phyloP scores from a whole-genome alignment of 2,888 invertebrate genomes.

The Tolmerus cingulatus region DNA sequence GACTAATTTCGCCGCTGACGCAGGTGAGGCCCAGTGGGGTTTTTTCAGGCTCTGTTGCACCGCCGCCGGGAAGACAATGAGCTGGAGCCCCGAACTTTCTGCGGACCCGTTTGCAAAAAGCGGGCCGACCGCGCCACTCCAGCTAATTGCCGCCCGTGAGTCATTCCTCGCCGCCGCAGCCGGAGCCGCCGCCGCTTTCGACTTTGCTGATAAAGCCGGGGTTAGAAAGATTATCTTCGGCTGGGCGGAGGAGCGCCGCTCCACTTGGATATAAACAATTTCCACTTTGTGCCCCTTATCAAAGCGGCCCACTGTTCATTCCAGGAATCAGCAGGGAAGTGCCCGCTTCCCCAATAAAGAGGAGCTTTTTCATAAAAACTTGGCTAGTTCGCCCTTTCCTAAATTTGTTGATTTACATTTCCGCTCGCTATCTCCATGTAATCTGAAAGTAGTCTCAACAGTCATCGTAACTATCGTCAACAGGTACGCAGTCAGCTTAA shows the following conservation, averaged over 20 bases:
- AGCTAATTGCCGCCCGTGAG: background rate
- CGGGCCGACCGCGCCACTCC: background rate
- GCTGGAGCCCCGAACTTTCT: background rate
- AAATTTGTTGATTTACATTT: background rate
- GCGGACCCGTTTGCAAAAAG: background rate
- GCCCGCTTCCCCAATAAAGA: background rate
- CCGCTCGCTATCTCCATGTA: background rate
- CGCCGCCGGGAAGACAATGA: background rate
- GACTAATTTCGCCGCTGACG: background rate
- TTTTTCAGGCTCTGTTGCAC: background rate
- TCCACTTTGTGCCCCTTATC: background rate
- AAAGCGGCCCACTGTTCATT: background rate
- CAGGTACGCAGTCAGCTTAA: too few species aligned
- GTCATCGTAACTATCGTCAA: too few species aligned
- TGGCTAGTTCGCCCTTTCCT: background rate
- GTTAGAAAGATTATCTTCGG: background rate
- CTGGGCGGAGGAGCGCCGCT: background rate
- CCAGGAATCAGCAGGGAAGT: background rate
- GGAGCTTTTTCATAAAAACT: background rate
- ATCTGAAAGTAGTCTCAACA: too few species aligned
- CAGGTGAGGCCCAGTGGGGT: background rate
- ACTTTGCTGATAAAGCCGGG: background rate
- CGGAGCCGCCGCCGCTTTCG: background rate
- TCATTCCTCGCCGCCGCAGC: background rate
- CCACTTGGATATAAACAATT: background rate